These are phyloP conservation scores for Neodiprion fabricii DNA, from an alignment of 1,140 invertebrate genomes.

Conservation along the genomic window DNA sequence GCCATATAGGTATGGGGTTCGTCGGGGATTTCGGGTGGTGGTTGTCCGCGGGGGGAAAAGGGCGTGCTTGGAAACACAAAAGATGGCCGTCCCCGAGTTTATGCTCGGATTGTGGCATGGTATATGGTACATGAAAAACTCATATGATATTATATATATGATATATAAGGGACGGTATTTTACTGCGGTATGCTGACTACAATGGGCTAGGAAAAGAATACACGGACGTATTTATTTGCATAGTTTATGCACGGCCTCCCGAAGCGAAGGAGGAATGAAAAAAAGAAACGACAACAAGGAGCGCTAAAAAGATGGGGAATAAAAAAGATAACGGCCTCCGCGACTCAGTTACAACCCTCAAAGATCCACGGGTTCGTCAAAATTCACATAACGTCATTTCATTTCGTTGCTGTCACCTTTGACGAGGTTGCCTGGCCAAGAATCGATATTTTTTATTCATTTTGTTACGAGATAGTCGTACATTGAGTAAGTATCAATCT, in stretches of 20 bases:
- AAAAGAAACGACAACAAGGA: neutral
- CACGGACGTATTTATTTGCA: conserved; percentile 43
- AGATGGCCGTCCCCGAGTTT: conserved; percentile 16
- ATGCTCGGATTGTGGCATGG: conserved; percentile 10
- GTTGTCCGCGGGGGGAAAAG: neutral
- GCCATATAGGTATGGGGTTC: neutral
- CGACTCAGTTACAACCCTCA: too few relatives aligned
- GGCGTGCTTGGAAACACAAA: conserved; percentile 15
- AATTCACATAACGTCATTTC: too few relatives aligned
- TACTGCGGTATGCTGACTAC: conserved; percentile 37
- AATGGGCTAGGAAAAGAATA: conserved; percentile 43
- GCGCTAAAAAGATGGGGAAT: too few relatives aligned
- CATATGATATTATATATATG: conserved; percentile 29
- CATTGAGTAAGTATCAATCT: too few relatives aligned
- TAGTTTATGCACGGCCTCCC: conserved; percentile 15
- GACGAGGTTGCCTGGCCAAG: too few relatives aligned
- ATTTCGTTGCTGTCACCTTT: too few relatives aligned
- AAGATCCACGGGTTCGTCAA: too few relatives aligned
- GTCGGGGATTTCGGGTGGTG: neutral
- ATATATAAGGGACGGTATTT: conserved; percentile 42
- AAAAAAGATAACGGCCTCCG: too few relatives aligned
- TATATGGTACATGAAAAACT: conserved; percentile 31
- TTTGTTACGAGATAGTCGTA: too few relatives aligned
- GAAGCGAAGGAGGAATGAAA: conserved; percentile 11
- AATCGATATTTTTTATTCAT: too few relatives aligned